phyloP scores from a whole-genome alignment of 2,797 vertebrate genomes.

The Acanthis flammea region DNA sequence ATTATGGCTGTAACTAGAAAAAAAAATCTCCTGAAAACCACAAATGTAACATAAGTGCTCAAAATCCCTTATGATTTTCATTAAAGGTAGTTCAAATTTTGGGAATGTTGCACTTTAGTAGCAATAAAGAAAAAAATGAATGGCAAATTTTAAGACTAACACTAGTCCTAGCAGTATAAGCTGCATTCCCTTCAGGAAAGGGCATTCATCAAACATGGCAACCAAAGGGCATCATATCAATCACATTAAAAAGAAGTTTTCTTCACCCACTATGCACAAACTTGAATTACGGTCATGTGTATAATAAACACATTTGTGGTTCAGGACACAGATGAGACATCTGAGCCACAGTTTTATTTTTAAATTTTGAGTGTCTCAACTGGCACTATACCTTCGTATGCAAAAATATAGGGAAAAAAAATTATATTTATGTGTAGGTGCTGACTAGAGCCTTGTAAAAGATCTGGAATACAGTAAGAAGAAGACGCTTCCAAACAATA shows the following conservation, averaged over 20 bases:
- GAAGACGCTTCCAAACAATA: neutral
- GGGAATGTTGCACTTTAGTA: neutral
- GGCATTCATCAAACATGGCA: neutral
- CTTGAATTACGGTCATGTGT: neutral
- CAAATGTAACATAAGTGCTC: neutral
- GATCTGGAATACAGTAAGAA: neutral
- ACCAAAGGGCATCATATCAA: neutral
- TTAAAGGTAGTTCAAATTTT: neutral
- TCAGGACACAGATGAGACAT: neutral
- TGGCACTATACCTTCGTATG: neutral
- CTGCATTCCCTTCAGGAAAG: neutral
- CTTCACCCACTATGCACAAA: neutral
- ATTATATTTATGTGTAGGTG: neutral
- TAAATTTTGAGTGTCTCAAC: neutral
- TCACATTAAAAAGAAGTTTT: neutral
- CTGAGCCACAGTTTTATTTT: neutral
- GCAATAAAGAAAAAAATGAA: neutral
- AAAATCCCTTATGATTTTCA: neutral
- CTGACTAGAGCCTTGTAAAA: neutral
- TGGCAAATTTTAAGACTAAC: neutral
- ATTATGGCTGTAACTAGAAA: neutral
- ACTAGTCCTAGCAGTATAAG: neutral
- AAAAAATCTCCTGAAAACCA: neutral
- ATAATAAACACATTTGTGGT: neutral
- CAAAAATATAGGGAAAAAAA: neutral